Percentiles rank a stretch among this genome's conserved stretches.
Evolutionary conservation across 2,797 vertebrate species (phyloP).

Genomic region (Propithecus perrieri): DNA sequence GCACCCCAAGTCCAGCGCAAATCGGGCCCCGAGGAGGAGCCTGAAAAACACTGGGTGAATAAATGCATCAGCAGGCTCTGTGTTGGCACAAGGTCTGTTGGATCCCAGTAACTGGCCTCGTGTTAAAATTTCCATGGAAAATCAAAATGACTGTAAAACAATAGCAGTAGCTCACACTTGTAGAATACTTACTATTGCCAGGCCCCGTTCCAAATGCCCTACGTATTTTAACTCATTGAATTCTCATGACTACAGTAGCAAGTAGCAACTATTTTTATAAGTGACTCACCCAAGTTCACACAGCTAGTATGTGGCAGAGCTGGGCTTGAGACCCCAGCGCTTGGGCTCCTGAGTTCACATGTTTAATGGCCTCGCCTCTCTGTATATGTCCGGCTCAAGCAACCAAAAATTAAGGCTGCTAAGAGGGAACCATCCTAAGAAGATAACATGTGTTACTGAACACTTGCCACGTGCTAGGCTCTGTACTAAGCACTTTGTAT

Average conservation of each 20-base stretch:
- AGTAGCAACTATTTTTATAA: neutral
- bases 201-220: neutral
- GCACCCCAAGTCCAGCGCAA: neutral
- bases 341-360: neutral
- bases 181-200: neutral
- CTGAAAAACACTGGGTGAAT: neutral
- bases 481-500: rapidly evolving
- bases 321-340: neutral
- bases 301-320: neutral
- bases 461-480: too few species aligned
- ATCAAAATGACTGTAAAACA: neutral
- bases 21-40: neutral
- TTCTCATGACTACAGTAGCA: neutral
- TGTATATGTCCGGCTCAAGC: neutral
- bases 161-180: neutral
- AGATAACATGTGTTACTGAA: rapidly evolving
- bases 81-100: neutral
- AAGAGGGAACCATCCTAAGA: neutral
- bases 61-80: neutral
- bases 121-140: neutral
- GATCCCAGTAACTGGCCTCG: neutral
- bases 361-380: neutral
- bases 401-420: neutral
- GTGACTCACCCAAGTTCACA: neutral
- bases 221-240: neutral